Base-by-base conservation (phyloP, 2,113 vertebrate genomes). In the Campylorhamphus procurvoides region DNA sequence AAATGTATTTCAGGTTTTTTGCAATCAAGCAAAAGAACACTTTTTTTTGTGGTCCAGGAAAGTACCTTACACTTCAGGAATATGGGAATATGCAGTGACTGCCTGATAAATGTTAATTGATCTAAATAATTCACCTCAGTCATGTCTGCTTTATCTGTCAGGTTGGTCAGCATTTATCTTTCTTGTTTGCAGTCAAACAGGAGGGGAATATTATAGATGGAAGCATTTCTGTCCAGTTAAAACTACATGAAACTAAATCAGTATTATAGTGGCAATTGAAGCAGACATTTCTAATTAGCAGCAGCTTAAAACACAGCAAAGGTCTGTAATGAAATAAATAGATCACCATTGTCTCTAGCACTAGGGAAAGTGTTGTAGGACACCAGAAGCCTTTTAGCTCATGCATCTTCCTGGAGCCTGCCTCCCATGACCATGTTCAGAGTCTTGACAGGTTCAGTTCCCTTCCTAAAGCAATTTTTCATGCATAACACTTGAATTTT, bases 321-420 rank as follows among this genome's bases (percentile, higher is more conserved):
- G 55, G 55, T 76, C 59, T 93, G 33, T 77, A 94, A 91, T 80
- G 78, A 91, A 94, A 80, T 47, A 80, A 94, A 91, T 77, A 96
- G 74, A 93, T 86, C 78, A 56, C 40, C 35, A 25, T 23, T 55
- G 63, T 74, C 44, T 33, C 55, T 47, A 80, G 19, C 27, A 55
- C 28, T 11, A 91, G 49, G 22, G 60, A 73, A 78, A 84, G 33
- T 86, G 72, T 60, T 75, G 29, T 3, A 78, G 47, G 40, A 37
- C 35, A 73, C 23, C 53, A 82, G 66, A 75, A 84, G 17, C 53
- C 28, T 52, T 11, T 8, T 24, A 64, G 28, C 6, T 74, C 22
- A 7, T 72, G 25, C 7, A 59, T 80, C 44, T 63, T 93, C 78
- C 59, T 55, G 42, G 28, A 63, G 7, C 14, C 74, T 91, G 20